Evolutionary conservation across 1,140 invertebrate species (phyloP).

Genomic region (Arion vulgaris): DNA sequence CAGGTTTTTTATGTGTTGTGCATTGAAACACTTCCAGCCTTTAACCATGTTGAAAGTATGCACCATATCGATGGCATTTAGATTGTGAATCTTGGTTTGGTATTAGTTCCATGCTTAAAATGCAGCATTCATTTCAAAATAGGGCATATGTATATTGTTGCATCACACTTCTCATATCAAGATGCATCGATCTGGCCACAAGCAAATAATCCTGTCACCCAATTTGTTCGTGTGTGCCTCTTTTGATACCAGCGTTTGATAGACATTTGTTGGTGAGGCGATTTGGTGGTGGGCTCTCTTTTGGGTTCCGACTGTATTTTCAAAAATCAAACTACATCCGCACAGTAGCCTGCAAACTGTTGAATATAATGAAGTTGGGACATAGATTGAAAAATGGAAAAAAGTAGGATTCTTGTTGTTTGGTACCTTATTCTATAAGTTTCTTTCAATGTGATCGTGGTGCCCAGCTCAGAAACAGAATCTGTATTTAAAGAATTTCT

Average conservation of each 20-base stretch:
- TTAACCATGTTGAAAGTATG: too few species aligned
- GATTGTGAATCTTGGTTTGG: too few species aligned
- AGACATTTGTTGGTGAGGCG: constrained; percentile 27
- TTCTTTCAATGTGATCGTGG: too few species aligned
- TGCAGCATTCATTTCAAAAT: too few species aligned
- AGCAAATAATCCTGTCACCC: constrained; percentile 39
- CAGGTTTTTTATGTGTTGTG: neutral
- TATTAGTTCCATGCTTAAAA: neutral
- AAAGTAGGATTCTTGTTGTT: too few species aligned
- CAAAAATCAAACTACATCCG: neutral
- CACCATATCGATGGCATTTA: too few species aligned
- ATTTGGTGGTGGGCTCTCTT: constrained; percentile 29
- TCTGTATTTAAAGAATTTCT: too few species aligned
- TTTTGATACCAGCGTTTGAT: constrained; percentile 27
- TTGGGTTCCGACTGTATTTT: neutral
- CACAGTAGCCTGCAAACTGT: neutral
- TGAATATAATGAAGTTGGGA: too few species aligned
- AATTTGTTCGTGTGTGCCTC: constrained; percentile 29
- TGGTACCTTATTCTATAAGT: too few species aligned
- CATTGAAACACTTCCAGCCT: too few species aligned
- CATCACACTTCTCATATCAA: neutral
- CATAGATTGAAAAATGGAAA: too few species aligned
- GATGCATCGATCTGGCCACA: constrained; percentile 37
- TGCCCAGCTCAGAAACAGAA: too few species aligned
- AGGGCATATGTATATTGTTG: neutral